A percentile compares a stretch with the other conserved stretches of the same genome.
Conservation (phyloP, 2,888 invertebrate species). For the Spicauda simplicius region DNA sequence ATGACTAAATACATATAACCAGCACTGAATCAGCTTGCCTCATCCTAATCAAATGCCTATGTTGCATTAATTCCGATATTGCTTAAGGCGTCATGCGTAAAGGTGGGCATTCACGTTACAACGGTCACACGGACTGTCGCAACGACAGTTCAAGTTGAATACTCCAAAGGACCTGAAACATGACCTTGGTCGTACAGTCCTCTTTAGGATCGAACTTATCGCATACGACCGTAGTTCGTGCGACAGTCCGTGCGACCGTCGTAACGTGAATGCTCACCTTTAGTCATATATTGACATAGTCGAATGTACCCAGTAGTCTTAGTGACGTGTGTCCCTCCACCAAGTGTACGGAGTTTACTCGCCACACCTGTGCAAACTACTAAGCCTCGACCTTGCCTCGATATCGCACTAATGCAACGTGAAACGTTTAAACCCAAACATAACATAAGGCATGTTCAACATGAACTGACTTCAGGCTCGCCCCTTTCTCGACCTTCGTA, state of each 20-base stretch:
- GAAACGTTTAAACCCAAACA: conserved; percentile 10
- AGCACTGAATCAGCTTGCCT: conserved; percentile 12
- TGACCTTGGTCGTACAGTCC: too few species aligned
- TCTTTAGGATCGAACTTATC: too few species aligned
- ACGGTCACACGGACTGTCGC: too few species aligned
- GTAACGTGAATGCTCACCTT: too few species aligned
- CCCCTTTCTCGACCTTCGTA: conserved; percentile 19
- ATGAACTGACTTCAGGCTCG: conserved; percentile 16
- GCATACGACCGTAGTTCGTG: too few species aligned
- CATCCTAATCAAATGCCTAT: neutral
- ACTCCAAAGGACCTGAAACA: too few species aligned
- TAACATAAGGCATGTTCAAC: conserved; percentile 21
- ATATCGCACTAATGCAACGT: conserved; percentile 24
- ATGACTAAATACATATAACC: neutral
- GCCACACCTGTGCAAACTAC: conserved; percentile 29
- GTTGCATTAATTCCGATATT: conserved; percentile 18
- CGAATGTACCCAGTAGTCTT: conserved; percentile 1
- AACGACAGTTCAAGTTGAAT: too few species aligned
- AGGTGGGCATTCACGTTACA: too few species aligned
- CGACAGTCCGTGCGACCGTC: too few species aligned
- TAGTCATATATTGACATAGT: conserved; percentile 23
- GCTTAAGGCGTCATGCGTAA: conserved; percentile 20
- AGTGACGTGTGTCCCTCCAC: conserved; percentile 7
- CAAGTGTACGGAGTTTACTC: conserved; percentile 11
- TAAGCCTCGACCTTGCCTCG: conserved; percentile 26